phyloP scores from a whole-genome alignment of 2,888 invertebrate genomes.

The Agriopis aurantiaria region DNA sequence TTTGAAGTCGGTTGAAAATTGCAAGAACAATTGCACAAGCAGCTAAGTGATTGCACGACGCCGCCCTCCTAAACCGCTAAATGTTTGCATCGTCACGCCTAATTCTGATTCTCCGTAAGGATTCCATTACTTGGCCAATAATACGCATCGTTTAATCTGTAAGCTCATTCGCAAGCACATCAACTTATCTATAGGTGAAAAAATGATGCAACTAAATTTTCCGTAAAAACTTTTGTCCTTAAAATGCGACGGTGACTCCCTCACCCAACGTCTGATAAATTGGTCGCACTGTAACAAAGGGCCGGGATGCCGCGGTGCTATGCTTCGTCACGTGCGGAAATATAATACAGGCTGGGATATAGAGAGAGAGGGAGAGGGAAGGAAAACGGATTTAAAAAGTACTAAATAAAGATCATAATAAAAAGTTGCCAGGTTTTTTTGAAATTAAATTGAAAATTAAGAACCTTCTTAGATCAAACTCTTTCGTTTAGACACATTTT shows the following conservation, averaged over 20 bases:
- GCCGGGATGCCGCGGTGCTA: constrained; percentile 45
- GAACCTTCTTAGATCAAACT: too few relatives aligned
- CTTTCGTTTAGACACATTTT: too few relatives aligned
- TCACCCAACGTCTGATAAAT: neutral
- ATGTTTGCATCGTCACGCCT: constrained; percentile 25
- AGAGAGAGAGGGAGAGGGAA: constrained; percentile 24
- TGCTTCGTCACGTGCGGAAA: constrained; percentile 57
- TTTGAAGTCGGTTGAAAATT: neutral
- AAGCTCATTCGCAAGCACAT: constrained; percentile 18
- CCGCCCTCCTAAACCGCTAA: constrained; percentile 5
- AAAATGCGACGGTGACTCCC: neutral
- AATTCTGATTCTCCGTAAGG: neutral
- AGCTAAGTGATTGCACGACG: constrained; percentile 8
- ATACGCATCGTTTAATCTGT: constrained; percentile 28
- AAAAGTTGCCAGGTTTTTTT: too few relatives aligned
- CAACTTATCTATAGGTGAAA: neutral
- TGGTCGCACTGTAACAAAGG: constrained; percentile 43
- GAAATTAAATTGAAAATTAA: too few relatives aligned
- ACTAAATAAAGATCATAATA: neutral
- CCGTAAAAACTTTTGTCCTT: neutral
- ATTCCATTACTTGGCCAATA: constrained; percentile 36
- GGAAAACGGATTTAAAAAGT: neutral
- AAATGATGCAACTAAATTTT: neutral
- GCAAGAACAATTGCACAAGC: neutral
- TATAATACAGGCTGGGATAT: constrained; percentile 37